Percentiles rank a stretch among this genome's conserved stretches.
Evolutionary conservation across 2,888 invertebrate genomes (phyloP).

Genomic region (Eubasilissa splendida): DNA sequence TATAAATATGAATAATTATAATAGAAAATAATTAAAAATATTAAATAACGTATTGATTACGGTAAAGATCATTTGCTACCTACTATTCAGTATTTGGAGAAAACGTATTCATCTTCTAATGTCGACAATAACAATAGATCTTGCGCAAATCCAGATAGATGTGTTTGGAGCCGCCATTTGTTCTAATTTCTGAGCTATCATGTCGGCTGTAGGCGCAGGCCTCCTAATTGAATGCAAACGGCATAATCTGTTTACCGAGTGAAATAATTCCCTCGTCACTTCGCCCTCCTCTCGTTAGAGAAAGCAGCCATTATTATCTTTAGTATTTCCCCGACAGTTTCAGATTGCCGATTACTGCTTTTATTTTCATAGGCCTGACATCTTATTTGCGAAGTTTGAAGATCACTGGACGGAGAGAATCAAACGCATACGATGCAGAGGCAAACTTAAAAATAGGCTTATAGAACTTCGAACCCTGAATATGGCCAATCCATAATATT

Average conservation of each 20-base stretch:
- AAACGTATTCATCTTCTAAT: constrained; percentile 25
- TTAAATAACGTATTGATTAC: no score
- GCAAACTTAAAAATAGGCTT: no score
- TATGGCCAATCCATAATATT: no score
- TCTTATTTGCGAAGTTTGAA: constrained; percentile 1
- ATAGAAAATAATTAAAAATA: no score
- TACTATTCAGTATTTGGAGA: background rate
- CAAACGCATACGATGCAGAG: no score
- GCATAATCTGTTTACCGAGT: constrained; percentile 57
- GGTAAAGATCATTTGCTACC: no score
- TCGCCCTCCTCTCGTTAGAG: background rate
- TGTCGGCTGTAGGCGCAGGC: constrained; percentile 47
- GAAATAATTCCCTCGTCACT: constrained; percentile 51
- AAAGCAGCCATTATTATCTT: constrained; percentile 14
- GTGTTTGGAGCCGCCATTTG: constrained; percentile 34
- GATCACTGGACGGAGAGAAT: no score
- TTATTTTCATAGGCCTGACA: constrained; percentile 24
- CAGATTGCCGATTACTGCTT: constrained; percentile 28
- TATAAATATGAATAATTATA: no score
- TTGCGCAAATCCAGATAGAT: constrained; percentile 41
- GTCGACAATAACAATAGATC: constrained; percentile 36
- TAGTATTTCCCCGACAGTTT: constrained; percentile 28
- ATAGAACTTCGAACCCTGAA: no score
- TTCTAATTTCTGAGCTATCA: constrained; percentile 32
- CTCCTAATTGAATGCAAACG: constrained; percentile 57